These are phyloP conservation scores for Porphyrio hochstetteri DNA, from an alignment of 2,113 vertebrate genomes.

Conservation along the genomic window DNA sequence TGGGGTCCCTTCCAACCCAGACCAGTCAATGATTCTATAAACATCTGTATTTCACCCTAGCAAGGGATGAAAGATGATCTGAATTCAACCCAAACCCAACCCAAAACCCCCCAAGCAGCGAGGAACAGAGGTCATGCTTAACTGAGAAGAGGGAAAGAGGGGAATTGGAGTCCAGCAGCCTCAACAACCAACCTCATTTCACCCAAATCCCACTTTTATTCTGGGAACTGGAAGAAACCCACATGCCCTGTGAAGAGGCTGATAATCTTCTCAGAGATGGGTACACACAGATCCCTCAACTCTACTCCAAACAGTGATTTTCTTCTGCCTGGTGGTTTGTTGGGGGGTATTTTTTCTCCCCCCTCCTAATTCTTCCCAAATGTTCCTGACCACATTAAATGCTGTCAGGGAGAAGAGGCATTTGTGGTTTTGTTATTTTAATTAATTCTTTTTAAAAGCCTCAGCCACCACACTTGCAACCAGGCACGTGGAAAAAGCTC, in stretches of 20 bases:
- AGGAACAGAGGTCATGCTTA: not conserved
- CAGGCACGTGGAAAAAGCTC: fast-evolving
- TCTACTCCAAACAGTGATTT: not conserved
- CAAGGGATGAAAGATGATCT: not conserved
- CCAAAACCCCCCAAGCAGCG: not conserved
- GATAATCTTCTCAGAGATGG: not conserved
- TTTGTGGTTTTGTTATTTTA: not conserved
- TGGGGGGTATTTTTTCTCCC: not conserved
- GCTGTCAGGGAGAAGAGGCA: not conserved
- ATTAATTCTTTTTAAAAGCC: not conserved
- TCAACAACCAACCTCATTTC: not conserved
- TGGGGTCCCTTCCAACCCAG: too few species aligned
- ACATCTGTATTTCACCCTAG: not conserved
- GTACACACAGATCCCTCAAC: not conserved
- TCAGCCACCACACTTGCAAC: not conserved
- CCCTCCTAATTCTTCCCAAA: not conserved
- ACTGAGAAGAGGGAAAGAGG: not conserved
- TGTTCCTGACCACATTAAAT: not conserved
- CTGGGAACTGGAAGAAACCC: not conserved
- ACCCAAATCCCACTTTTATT: not conserved
- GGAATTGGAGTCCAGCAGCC: not conserved
- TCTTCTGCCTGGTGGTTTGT: not conserved
- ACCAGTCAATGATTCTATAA: too few species aligned
- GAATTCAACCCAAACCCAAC: not conserved
- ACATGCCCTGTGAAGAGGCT: fast-evolving